Evolutionary conservation across 2,888 invertebrate genomes (phyloP), one percentile per base, ranked within the genome.

Genomic region (Magallana nippona): DNA sequence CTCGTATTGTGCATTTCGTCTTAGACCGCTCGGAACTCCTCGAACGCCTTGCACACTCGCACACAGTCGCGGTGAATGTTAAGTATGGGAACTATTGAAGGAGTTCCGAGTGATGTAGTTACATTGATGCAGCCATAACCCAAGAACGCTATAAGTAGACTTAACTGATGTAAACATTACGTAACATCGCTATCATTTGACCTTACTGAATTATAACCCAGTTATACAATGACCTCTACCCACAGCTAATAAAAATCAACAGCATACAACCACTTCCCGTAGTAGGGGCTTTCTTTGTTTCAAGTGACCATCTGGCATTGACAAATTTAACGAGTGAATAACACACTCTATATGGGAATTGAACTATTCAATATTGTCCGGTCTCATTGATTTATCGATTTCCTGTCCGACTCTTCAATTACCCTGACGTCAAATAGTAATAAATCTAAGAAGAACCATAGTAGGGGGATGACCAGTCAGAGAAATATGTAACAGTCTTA

Each of bases 261-360:
- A 71, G 32, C 13, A 27, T 5, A 27, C 13, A 22, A 60, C 19
- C 60, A 15, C 10, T 71, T 71, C 71, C 13, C 13, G 5, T 32
- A 71, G 5, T 3, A 44, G 5, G 44, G 32, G 71, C 22, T 27
- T 17, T 71, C 13, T 71, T 15, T 32, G 13, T 22, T 13, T n/a
- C 15, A 71, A 71, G 15, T 71, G 32, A 15, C 71, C 71, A 71
- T 71, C 71, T 71, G 71, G 27, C 27, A 71, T 32, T 71, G 22
- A 71, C 5, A 71, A 71, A 71, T 71, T 71, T 71, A 71, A 71
- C 71, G 22, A 32, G 71, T 71, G 71, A 71, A 71, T 71, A 71
- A 27, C 71, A 71, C 13, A 71, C 71, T 15, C 2, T 1, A 71
- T 13, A 22, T 15, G 22, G 27, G 27, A 71, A 22, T 71, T 71